Percentiles rank a stretch among this genome's conserved stretches.
phyloP scores from a whole-genome alignment of 2,113 vertebrate species.

The Anolis carolinensis region DNA sequence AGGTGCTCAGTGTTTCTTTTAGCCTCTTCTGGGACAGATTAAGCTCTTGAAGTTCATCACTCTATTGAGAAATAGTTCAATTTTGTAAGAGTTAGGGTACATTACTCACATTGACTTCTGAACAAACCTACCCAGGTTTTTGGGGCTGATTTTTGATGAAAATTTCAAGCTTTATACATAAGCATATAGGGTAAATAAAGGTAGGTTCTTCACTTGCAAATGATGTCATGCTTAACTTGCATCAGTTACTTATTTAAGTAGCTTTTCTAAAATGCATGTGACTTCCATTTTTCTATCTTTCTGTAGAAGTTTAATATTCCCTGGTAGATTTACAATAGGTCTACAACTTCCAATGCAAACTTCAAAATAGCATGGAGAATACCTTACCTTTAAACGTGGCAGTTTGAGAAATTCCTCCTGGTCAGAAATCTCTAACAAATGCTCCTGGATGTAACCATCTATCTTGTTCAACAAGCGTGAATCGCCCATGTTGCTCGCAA shows the following conservation, averaged over 20 bases:
- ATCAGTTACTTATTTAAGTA: not conserved
- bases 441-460: conserved; percentile 93
- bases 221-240: not conserved
- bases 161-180: too few relatives aligned
- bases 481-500: conserved; percentile 94
- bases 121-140: too few relatives aligned
- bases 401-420: conserved; percentile 99
- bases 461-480: conserved; percentile 88
- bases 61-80: too few relatives aligned
- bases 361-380: not conserved
- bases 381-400: conserved; percentile 91
- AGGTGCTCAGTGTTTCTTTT: too few relatives aligned
- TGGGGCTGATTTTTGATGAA: too few relatives aligned
- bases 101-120: too few relatives aligned
- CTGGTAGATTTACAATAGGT: not conserved
- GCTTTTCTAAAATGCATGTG: not conserved
- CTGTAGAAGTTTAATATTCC: not conserved
- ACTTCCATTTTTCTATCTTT: not conserved
- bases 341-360: not conserved
- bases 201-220: not conserved
- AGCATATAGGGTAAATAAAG: not conserved
- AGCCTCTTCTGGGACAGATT: too few relatives aligned
- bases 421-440: conserved; percentile 92
- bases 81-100: too few relatives aligned
- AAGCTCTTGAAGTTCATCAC: too few relatives aligned